Percentiles rank a stretch among this genome's conserved stretches.
Conservation (phyloP, 2,888 invertebrate species). For the Cephonodes hylas region DNA sequence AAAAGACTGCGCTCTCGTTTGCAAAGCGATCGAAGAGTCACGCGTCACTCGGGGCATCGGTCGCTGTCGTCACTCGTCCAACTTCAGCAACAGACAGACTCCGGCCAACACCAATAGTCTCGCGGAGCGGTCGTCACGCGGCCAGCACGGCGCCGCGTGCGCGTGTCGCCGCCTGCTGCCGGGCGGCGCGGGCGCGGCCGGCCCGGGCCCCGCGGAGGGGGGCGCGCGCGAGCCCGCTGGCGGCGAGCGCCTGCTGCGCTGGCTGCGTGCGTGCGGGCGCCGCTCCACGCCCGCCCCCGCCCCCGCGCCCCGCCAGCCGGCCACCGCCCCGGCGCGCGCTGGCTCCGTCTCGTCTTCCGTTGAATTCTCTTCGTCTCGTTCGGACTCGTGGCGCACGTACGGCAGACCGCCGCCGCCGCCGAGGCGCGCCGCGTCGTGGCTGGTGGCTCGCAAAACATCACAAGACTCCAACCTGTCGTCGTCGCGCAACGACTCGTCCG, state of each 20-base stretch:
- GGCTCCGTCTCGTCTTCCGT: slow-evolving; percentile 93
- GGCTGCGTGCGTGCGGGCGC: slow-evolving; percentile 63
- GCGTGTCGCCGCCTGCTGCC: slow-evolving; percentile 86
- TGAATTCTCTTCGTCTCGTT: slow-evolving; percentile 93
- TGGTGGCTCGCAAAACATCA: slow-evolving; percentile 94
- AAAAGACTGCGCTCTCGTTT: slow-evolving; percentile 97
- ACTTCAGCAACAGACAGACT: slow-evolving; percentile 93
- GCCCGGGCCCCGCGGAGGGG: slow-evolving; percentile 81
- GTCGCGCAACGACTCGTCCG: slow-evolving; percentile 94
- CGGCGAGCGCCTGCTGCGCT: slow-evolving; percentile 61
- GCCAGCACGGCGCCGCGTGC: slow-evolving; percentile 81
- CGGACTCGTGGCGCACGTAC: slow-evolving; percentile 92
- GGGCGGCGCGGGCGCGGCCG: slow-evolving; percentile 88
- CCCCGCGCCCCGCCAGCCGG: slow-evolving; percentile 53
- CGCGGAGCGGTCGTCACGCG: slow-evolving; percentile 89
- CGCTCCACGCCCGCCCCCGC: slow-evolving; percentile 37
- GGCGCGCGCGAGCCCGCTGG: slow-evolving; percentile 46
- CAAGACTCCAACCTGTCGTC: slow-evolving; percentile 95
- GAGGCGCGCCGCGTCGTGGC: slow-evolving; percentile 92
- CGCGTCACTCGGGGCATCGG: slow-evolving; percentile 93
- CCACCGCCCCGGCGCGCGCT: slow-evolving; percentile 78
- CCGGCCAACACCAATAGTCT: slow-evolving; percentile 93
- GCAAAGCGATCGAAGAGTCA: slow-evolving; percentile 97
- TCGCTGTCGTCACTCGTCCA: slow-evolving; percentile 91
- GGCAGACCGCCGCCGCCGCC: slow-evolving; percentile 90